Evolutionary conservation across 2,888 invertebrate genomes (phyloP), one percentile per base, ranked within the genome.

Genomic region (Temnothorax unifasciatus): DNA sequence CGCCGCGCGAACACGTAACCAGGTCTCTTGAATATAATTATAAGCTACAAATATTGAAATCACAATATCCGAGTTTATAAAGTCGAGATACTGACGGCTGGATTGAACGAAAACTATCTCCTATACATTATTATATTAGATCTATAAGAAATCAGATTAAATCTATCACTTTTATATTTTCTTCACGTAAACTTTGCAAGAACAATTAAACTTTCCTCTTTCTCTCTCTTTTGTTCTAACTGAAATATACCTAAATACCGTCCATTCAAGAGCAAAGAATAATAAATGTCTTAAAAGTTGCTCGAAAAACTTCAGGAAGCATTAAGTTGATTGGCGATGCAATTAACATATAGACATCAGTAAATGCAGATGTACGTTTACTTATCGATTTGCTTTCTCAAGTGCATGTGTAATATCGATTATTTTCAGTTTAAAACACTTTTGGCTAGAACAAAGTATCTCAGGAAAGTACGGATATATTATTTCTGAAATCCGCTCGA

Each of bases 401-500:
- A 59, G 44, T 34, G 34, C 21, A 29, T 29, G 29, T 29, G 29
- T 29, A 18, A 47, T 29, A 47, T 79, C 44, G 79, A 71, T 71
- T 71, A 47, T 47, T 73, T 73, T 73, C 21, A 21, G 18, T 11
- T 9, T 9, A 47, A 81, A 50, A 47, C 59, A 50, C 21, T 25
- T 47, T 57, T 38, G 25, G 13, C 21, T 18, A 4, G 11, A 34
- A 38, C 25, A 38, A 59, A 21, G 11, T 79, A 47, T 59, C 8
- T 2, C 15, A 21, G 8, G 18, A 34, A 71, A 18, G 29, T 18
- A 25, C 25, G 21, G 79, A 47, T 41, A 74, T 82, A 74, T 82
- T 64, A 82, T 82, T 81, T 74, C 4, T 74, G 74, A 74, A 81
- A 74, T 81, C 34, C n/a, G 47, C 38, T 74, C 79, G 79, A 81